phyloP scores from a whole-genome alignment of 2,888 invertebrate species.

The Nomada ferruginata region DNA sequence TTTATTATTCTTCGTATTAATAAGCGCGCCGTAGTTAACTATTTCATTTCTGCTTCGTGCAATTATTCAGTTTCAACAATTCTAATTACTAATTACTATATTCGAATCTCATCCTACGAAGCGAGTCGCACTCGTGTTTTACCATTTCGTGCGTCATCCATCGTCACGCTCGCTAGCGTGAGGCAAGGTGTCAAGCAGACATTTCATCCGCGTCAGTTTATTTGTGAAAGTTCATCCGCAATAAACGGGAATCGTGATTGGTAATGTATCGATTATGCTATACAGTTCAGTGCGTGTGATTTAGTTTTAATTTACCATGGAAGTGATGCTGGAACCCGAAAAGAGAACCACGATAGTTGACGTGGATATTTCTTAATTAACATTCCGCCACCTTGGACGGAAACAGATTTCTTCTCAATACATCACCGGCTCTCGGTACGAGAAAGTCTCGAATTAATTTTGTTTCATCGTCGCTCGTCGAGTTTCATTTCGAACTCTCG shows the following conservation, averaged over 20 bases:
- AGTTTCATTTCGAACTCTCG: conserved; percentile 43
- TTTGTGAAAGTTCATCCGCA: background rate
- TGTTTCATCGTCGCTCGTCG: conserved; percentile 4
- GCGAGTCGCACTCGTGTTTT: too few relatives aligned
- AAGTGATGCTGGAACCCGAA: conserved; percentile 24
- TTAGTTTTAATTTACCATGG: conserved; percentile 52
- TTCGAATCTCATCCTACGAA: too few relatives aligned
- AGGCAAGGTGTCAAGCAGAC: too few relatives aligned
- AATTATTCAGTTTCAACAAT: too few relatives aligned
- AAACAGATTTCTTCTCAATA: conserved; percentile 18
- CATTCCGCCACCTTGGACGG: conserved; percentile 42
- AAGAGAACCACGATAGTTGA: conserved; percentile 56
- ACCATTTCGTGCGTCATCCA: too few relatives aligned
- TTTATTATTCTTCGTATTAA: too few relatives aligned
- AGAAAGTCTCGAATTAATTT: conserved; percentile 27
- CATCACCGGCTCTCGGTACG: background rate
- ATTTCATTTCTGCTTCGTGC: too few relatives aligned
- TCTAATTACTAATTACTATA: too few relatives aligned
- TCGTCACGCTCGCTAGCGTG: too few relatives aligned
- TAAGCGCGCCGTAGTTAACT: too few relatives aligned
- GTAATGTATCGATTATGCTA: conserved; percentile 7
- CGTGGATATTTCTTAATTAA: conserved; percentile 58
- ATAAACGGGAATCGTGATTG: background rate
- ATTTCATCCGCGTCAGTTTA: background rate
- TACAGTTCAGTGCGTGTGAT: conserved; percentile 18